Evolutionary conservation across 2,888 invertebrate genomes (phyloP), one percentile per base, ranked within the genome.

Genomic region (Eudemis profundana): DNA sequence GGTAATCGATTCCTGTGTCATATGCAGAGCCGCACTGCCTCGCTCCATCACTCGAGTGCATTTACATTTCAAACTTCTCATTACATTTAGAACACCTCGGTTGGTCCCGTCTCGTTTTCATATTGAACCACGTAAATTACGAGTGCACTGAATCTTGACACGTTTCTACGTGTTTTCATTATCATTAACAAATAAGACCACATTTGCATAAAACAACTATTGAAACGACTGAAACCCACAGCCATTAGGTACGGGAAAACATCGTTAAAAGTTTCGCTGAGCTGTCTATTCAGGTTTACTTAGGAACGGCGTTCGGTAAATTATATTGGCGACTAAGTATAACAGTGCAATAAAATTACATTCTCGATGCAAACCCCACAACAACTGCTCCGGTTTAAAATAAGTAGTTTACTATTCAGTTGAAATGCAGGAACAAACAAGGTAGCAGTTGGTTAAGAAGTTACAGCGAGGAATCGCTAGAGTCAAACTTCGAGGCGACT

Each of bases 191-290:
- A n/a, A 54, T 27, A 54, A 15, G 29, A n/a, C 27, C 8, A 12
- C 12, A 56, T 8, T 40, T 42, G 15, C 17, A 54, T 40, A 27
- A 12, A 50, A 56, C 23, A 40, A 54, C 19, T 40, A 54, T 15
- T 51, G 19, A 5, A 50, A 17, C 40, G 49, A 42, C 21, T 10
- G 12, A 42, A 42, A 42, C 17, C 40, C 17, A 21, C 40, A 38
- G 29, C 56, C 49, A 57, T 57, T 57, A 50, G 33, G 57, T 50
- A 44, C 50, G 42, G 21, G 33, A 59, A 60, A 61, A 54, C 61
- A 54, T 66, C 49, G 56, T 61, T 66, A 66, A 66, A 49, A 66
- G 54, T 66, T 65, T 17, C 14, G 49, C 44, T 50, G 54, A 56
- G 23, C 60, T 50, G 42, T 50, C 42, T 15, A 56, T 61, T 61